A percentile compares a stretch with the other conserved stretches of the same genome.
Conservation (phyloP, 1,140 invertebrate species). For the Muscidifurax raptorellus region DNA sequence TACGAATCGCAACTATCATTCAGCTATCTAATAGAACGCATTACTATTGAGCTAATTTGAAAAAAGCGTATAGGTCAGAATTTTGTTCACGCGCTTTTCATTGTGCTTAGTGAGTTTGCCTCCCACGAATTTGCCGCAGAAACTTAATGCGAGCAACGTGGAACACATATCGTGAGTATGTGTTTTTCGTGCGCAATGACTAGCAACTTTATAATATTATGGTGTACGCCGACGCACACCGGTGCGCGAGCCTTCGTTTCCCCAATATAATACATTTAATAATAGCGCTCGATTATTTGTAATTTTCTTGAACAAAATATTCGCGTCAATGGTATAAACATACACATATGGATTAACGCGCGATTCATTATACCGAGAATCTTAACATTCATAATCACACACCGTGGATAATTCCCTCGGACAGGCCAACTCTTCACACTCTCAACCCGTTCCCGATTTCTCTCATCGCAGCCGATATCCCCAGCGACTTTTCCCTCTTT, state of each 20-base stretch:
- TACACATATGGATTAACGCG: no score
- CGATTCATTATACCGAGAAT: no score
- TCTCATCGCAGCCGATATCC: constrained; percentile 36
- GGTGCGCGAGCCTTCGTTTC: constrained; percentile 20
- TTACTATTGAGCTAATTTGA: neutral
- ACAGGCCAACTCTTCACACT: constrained; percentile 50
- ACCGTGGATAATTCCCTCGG: constrained; percentile 35
- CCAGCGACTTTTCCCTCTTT: constrained; percentile 49
- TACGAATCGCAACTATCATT: no score
- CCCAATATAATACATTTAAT: neutral
- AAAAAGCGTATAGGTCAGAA: neutral
- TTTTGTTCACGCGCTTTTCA: constrained; percentile 32
- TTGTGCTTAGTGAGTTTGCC: constrained; percentile 23
- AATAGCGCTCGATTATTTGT: neutral
- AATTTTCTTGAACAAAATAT: neutral
- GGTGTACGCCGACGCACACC: constrained; percentile 64
- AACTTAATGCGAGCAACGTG: constrained; percentile 67
- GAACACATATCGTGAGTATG: constrained; percentile 74
- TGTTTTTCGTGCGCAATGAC: constrained; percentile 73
- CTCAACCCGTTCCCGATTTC: constrained; percentile 48
- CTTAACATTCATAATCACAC: neutral
- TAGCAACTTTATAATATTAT: constrained; percentile 69
- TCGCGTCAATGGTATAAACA: neutral
- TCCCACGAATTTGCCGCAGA: constrained; percentile 58
- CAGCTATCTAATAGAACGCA: no score